Percentiles rank a stretch among this genome's conserved stretches.
These are phyloP conservation scores for Sterna hirundo DNA, from an alignment of 2,113 vertebrate species.

Conservation along the genomic window DNA sequence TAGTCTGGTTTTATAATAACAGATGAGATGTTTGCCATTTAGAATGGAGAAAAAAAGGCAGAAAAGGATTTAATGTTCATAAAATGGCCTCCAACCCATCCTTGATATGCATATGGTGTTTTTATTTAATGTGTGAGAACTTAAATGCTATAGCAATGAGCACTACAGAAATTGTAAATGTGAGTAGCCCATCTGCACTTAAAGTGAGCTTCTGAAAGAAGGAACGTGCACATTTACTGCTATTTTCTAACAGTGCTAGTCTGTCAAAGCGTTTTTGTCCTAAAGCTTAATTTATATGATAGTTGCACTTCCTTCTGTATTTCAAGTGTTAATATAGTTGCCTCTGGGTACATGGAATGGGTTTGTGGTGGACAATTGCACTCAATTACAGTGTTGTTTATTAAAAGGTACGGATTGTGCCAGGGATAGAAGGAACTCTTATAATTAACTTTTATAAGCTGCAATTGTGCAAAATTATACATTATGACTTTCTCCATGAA, in stretches of 20 bases:
- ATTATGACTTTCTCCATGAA: not conserved
- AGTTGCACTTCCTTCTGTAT: slow-evolving; percentile 13
- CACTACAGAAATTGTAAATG: not conserved
- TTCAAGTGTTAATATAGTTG: slow-evolving; percentile 5
- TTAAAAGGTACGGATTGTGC: slow-evolving; percentile 24
- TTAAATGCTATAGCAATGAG: not conserved
- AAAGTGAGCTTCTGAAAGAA: not conserved
- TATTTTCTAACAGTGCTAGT: not conserved
- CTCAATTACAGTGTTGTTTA: slow-evolving; percentile 18
- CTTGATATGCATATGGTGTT: not conserved
- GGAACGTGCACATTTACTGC: not conserved
- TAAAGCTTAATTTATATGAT: slow-evolving; percentile 6
- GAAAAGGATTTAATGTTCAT: not conserved
- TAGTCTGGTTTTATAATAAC: not conserved
- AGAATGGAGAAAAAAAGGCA: not conserved
- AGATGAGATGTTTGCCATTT: not conserved
- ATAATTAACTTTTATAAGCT: slow-evolving; percentile 34
- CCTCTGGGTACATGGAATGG: not conserved
- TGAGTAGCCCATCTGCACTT: not conserved
- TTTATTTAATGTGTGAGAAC: not conserved
- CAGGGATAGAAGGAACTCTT: not conserved
- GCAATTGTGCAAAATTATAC: not conserved
- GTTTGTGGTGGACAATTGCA: slow-evolving; percentile 15
- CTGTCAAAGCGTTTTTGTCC: slow-evolving; percentile 3
- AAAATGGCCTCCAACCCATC: not conserved